These are phyloP conservation scores for Patella depressa DNA, from an alignment of 2,888 invertebrate species.

Conservation along the genomic window DNA sequence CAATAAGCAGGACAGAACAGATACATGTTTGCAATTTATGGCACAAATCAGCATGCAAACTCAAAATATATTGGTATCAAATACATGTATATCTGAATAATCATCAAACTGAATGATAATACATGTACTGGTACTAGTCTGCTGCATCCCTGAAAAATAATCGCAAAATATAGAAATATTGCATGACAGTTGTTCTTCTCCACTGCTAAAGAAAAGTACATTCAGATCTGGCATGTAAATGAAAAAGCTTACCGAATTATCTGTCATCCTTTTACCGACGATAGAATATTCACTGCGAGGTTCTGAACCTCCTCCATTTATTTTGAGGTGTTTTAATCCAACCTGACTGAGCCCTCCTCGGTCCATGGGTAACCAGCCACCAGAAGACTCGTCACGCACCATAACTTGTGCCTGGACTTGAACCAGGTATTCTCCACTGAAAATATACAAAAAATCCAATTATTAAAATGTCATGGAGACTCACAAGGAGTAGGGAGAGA, in stretches of 20 bases:
- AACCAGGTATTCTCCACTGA: slow-evolving; percentile 77
- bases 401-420: slow-evolving; percentile 99
- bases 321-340: slow-evolving; percentile 52
- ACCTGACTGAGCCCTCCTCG: slow-evolving; percentile 95
- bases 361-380: slow-evolving; percentile 92
- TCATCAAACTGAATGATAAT: too few relatives aligned
- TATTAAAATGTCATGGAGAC: slow-evolving; percentile 43
- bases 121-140: too few relatives aligned
- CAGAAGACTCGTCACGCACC: slow-evolving; percentile 97
- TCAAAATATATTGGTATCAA: too few relatives aligned
- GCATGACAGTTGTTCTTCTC: too few relatives aligned
- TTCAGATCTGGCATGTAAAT: background rate
- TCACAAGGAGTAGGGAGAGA: background rate
- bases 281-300: slow-evolving; percentile 82
- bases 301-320: slow-evolving; percentile 39
- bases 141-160: too few relatives aligned
- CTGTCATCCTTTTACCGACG: slow-evolving; percentile 91
- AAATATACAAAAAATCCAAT: slow-evolving; percentile 35
- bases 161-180: too few relatives aligned
- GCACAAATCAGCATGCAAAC: too few relatives aligned
- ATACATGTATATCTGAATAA: too few relatives aligned
- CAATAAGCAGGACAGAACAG: too few relatives aligned
- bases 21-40: too few relatives aligned
- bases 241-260: slow-evolving; percentile 83
- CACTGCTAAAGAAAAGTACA: background rate